Conservation (phyloP, 2,113 vertebrate genomes). For the Oreochromis niloticus region DNA sequence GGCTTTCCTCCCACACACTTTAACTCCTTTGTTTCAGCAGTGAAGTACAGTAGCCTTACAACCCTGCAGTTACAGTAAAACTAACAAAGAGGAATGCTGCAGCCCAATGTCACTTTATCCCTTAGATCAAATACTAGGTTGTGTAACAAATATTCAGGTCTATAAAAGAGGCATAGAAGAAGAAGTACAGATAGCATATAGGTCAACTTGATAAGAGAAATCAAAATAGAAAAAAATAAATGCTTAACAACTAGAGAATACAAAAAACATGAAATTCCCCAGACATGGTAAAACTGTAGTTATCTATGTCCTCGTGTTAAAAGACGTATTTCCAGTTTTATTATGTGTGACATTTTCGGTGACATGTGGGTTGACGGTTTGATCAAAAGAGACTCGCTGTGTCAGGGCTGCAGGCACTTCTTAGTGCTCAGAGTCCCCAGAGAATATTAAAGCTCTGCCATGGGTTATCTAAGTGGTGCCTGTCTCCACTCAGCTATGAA, state of each 20-base stretch:
- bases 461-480: slow-evolving; percentile 20
- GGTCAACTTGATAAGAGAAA: neutral
- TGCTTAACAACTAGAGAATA: neutral
- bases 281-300: neutral
- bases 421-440: neutral
- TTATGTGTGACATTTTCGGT: neutral
- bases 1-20: slow-evolving; percentile 46
- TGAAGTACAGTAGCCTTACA: slow-evolving; percentile 24
- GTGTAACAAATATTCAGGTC: neutral
- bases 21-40: slow-evolving; percentile 38
- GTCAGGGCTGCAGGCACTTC: neutral
- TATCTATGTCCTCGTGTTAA: neutral
- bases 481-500: slow-evolving; percentile 24
- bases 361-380: neutral
- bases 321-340: neutral
- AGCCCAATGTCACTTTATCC: neutral
- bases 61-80: neutral
- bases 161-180: neutral
- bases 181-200: neutral
- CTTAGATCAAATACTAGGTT: neutral
- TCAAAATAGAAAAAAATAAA: neutral
- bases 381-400: slow-evolving; percentile 4
- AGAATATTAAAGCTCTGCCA: slow-evolving; percentile 1
- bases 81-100: neutral
- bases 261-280: neutral